These are phyloP conservation scores for Hippocampus comes DNA, from an alignment of 2,113 vertebrate species.

Conservation along the genomic window DNA sequence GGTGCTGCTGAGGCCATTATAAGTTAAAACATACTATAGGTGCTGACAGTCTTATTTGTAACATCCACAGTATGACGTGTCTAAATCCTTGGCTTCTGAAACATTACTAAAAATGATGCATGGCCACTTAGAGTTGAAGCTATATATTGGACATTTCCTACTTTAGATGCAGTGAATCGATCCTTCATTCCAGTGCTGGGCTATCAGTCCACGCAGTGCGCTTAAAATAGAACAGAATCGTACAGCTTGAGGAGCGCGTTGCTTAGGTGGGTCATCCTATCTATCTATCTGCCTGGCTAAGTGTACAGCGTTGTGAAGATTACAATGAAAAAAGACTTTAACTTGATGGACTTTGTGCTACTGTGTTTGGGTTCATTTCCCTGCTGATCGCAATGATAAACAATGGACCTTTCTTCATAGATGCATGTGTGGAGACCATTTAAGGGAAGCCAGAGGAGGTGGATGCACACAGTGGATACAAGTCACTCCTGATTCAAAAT, in stretches of 20 bases:
- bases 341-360: constrained; percentile 34
- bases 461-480: constrained; percentile 20
- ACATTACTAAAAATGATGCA: constrained; percentile 54
- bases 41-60: constrained; percentile 38
- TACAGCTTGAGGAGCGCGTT: constrained; percentile 52
- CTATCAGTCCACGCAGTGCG: constrained; percentile 54
- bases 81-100: constrained; percentile 31
- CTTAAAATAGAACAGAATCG: constrained; percentile 70
- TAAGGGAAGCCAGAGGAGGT: constrained; percentile 17
- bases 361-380: constrained; percentile 18
- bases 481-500: constrained; percentile 40
- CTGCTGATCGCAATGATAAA: constrained; percentile 36
- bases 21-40: constrained; percentile 28
- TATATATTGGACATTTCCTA: constrained; percentile 64
- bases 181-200: constrained; percentile 58
- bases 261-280: constrained; percentile 56
- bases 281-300: constrained; percentile 29
- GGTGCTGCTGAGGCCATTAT: constrained; percentile 27
- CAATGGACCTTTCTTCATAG: constrained; percentile 29
- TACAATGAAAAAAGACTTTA: constrained; percentile 24
- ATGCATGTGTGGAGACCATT: constrained; percentile 8
- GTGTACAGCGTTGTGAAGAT: constrained; percentile 25
- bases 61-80: constrained; percentile 28
- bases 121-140: constrained; percentile 51
- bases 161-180: constrained; percentile 72